A percentile compares a stretch with the other conserved stretches of the same genome.
Evolutionary conservation across 2,797 vertebrate species (phyloP).

Genomic region (Amblyopsis hoosieri): DNA sequence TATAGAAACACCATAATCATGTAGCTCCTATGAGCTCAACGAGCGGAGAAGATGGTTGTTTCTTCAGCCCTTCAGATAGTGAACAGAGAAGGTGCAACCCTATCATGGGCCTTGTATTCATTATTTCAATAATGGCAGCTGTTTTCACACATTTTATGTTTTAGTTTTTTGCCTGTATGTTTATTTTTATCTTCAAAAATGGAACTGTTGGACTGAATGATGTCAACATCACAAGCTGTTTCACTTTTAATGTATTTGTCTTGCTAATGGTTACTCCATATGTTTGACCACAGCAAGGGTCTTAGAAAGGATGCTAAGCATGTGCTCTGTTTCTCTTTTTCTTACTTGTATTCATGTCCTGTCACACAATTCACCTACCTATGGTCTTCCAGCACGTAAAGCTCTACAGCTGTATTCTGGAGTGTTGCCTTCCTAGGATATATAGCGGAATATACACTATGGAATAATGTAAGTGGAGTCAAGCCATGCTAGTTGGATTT

Average conservation of each 20-base stretch:
- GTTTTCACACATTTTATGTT: slow-evolving; percentile 56
- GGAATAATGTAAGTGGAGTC: slow-evolving; percentile 44
- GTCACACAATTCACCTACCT: slow-evolving; percentile 10
- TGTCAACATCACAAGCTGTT: slow-evolving; percentile 61
- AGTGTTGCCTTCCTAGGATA: neutral
- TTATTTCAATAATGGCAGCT: slow-evolving; percentile 84
- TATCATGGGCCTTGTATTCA: slow-evolving; percentile 70
- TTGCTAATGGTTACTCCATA: slow-evolving; percentile 51
- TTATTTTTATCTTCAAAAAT: slow-evolving; percentile 58
- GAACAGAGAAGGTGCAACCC: slow-evolving; percentile 59
- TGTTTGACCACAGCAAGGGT: slow-evolving; percentile 50
- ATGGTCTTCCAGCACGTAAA: slow-evolving; percentile 48
- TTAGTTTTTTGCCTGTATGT: slow-evolving; percentile 44
- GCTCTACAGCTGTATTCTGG: slow-evolving; percentile 31
- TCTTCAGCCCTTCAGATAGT: slow-evolving; percentile 44
- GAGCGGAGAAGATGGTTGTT: slow-evolving; percentile 9
- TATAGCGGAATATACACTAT: slow-evolving; percentile 25
- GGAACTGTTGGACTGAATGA: slow-evolving; percentile 79
- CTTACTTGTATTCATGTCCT: slow-evolving; percentile 11
- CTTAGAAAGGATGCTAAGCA: slow-evolving; percentile 23
- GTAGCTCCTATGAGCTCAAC: slow-evolving; percentile 58
- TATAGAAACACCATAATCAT: slow-evolving; percentile 35
- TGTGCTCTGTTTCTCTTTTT: slow-evolving; percentile 12
- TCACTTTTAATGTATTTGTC: slow-evolving; percentile 47
- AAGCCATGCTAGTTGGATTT: slow-evolving; percentile 46